Conservation (phyloP, 92 coral and sea anemone genomes). For the Bergia puertoricense region DNA sequence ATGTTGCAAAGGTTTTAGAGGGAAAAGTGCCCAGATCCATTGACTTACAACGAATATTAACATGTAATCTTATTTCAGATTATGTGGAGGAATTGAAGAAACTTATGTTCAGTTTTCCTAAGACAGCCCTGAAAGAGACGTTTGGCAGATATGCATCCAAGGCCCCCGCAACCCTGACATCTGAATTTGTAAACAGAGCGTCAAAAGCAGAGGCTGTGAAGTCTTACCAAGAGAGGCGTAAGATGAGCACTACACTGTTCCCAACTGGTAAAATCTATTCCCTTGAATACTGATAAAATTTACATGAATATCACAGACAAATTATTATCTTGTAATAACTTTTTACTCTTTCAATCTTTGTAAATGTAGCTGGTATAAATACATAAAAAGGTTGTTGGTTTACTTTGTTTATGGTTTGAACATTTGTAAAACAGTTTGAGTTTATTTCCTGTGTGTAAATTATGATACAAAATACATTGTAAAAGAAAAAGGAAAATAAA, state of each 20-base stretch:
- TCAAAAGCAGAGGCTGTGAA: background rate
- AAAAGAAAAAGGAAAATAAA: too few species aligned
- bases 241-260: background rate
- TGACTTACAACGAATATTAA: background rate
- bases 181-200: background rate
- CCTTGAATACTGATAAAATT: background rate
- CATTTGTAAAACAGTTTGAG: too few species aligned
- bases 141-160: background rate
- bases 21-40: background rate
- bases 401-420: too few species aligned
- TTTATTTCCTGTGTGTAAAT: too few species aligned
- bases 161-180: background rate
- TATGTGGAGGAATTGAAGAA: slow-evolving; percentile 5
- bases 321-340: too few species aligned
- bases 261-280: background rate
- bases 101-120: slow-evolving; percentile 10
- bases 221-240: background rate
- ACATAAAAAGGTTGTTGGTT: too few species aligned
- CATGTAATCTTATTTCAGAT: background rate
- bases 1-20: background rate
- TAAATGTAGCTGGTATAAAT: too few species aligned
- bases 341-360: too few species aligned
- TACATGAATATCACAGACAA: too few species aligned
- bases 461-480: too few species aligned
- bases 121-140: background rate